Evolutionary conservation across 2,113 vertebrate genomes (phyloP).

Genomic region (Paramisgurnus dabryanus): DNA sequence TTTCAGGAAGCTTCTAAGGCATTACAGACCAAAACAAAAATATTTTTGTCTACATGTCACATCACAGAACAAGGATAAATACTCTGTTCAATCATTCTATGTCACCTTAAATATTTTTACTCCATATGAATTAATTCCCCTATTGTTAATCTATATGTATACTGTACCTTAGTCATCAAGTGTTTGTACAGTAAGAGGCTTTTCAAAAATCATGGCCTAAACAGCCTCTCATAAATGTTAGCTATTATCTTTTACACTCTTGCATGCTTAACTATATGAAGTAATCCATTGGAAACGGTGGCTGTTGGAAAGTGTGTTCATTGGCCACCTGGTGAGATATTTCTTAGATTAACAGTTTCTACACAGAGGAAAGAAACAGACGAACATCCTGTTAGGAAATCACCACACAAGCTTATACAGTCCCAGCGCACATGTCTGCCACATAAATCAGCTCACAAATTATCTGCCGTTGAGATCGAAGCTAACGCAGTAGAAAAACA

Average conservation of each 20-base stretch:
- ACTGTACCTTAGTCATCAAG: no score
- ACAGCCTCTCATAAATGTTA: no score
- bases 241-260: slow-evolving; percentile 9
- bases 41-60: no score
- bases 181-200: no score
- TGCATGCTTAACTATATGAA: background rate
- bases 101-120: no score
- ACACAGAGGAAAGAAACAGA: slow-evolving; percentile 14
- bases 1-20: no score
- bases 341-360: slow-evolving; percentile 29
- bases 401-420: slow-evolving; percentile 61
- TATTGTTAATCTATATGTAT: no score
- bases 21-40: no score
- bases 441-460: slow-evolving; percentile 62
- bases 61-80: no score
- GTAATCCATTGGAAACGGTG: slow-evolving; percentile 28
- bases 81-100: no score
- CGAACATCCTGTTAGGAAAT: slow-evolving; percentile 57
- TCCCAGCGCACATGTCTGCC: slow-evolving; percentile 59
- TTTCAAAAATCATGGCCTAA: no score
- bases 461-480: slow-evolving; percentile 59
- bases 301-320: slow-evolving; percentile 31
- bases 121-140: no score
- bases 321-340: slow-evolving; percentile 40
- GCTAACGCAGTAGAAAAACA: slow-evolving; percentile 62